phyloP scores from a whole-genome alignment of 2,113 vertebrate genomes.

The Martes martes region DNA sequence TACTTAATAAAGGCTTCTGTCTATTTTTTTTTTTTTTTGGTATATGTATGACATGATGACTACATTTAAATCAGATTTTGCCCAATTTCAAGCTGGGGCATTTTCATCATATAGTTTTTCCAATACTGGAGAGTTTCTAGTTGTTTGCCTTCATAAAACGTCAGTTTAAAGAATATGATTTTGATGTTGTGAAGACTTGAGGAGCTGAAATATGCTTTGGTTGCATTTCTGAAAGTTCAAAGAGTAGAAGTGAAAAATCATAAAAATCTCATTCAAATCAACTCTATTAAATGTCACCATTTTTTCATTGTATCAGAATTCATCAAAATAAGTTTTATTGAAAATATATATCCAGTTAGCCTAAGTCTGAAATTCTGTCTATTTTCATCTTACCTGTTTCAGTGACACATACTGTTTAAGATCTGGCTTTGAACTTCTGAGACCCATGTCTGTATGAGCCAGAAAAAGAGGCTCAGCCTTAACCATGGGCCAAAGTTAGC shows the following conservation, averaged over 20 bases:
- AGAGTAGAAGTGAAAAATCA: neutral
- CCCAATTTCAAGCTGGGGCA: neutral
- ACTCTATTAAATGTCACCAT: neutral
- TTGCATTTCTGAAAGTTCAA: constrained; percentile 20
- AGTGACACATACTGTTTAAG: neutral
- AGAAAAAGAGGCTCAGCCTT: neutral
- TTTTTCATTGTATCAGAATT: neutral
- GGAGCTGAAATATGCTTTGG: neutral
- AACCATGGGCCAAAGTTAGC: neutral
- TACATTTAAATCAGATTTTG: constrained; percentile 22
- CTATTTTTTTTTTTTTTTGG: neutral
- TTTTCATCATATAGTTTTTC: neutral
- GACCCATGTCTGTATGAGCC: neutral
- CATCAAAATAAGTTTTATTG: neutral
- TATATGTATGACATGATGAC: neutral
- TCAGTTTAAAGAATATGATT: neutral
- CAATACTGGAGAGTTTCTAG: neutral
- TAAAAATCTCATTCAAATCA: neutral
- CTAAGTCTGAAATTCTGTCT: neutral
- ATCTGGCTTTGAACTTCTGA: constrained; percentile 9
- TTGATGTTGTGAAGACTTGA: neutral
- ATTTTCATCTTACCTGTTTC: constrained; percentile 38
- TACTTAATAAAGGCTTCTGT: neutral
- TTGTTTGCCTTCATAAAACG: neutral
- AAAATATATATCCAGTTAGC: neutral